Percentiles rank a stretch among this genome's conserved stretches.
Evolutionary conservation across 2,888 invertebrate genomes (phyloP).

Genomic region (Cantharis flavilabris): DNA sequence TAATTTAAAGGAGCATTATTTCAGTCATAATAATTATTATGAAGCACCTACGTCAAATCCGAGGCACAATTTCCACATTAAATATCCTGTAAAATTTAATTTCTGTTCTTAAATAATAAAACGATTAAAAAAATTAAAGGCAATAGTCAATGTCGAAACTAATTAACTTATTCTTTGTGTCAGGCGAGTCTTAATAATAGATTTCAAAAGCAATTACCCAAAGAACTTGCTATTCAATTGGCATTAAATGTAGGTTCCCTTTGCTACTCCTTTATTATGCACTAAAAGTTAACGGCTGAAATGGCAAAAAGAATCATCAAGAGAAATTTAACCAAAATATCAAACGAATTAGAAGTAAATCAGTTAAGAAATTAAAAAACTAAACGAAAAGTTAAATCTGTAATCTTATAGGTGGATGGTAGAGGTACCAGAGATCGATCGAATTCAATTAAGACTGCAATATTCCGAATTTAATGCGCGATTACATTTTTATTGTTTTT

Average conservation of each 20-base stretch:
- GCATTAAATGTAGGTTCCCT: slow-evolving; percentile 7
- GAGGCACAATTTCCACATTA: background rate
- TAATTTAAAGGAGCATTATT: background rate
- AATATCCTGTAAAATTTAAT: background rate
- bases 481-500: background rate
- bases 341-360: background rate
- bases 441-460: background rate
- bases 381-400: background rate
- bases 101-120: background rate
- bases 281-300: background rate
- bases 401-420: background rate
- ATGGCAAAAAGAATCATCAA: background rate
- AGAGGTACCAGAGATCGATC: background rate
- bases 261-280: slow-evolving; percentile 1
- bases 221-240: slow-evolving; percentile 8
- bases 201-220: slow-evolving; percentile 6
- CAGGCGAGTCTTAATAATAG: slow-evolving; percentile 3
- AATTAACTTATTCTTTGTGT: slow-evolving; percentile 14
- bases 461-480: background rate
- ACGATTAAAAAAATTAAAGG: background rate
- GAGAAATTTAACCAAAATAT: background rate
- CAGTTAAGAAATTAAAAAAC: background rate
- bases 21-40: background rate
- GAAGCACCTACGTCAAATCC: background rate
- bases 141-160: background rate